Evolutionary conservation across 2,797 vertebrate genomes (phyloP).

Genomic region (Melanotaenia boesemani): DNA sequence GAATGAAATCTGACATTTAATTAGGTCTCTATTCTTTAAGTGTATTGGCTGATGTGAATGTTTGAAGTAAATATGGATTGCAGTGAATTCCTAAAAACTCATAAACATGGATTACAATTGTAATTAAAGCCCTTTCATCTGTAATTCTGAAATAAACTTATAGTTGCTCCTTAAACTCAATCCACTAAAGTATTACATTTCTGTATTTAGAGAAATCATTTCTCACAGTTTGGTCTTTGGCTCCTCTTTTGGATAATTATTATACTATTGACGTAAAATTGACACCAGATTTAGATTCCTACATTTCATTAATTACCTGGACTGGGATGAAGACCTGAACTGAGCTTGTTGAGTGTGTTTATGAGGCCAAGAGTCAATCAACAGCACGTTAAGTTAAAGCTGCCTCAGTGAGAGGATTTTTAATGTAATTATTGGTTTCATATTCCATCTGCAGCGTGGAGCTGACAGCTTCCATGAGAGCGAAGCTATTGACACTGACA

Average conservation of each 20-base stretch:
- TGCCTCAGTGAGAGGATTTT: conserved; percentile 52
- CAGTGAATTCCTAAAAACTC: conserved; percentile 30
- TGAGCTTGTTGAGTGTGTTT: conserved; percentile 6
- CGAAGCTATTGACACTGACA: conserved; percentile 48
- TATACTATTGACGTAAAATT: neutral
- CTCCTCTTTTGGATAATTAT: neutral
- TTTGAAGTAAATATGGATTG: conserved; percentile 25
- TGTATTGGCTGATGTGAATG: conserved; percentile 46
- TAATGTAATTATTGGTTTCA: conserved; percentile 73
- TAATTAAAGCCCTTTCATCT: conserved; percentile 25
- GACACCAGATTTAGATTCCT: neutral
- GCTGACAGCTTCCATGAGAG: conserved; percentile 61
- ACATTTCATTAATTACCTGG: neutral
- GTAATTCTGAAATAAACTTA: conserved; percentile 5
- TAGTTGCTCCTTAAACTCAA: conserved; percentile 11
- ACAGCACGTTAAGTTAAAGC: conserved; percentile 59
- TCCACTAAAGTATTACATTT: neutral
- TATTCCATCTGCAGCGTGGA: conserved; percentile 67
- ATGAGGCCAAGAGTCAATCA: conserved; percentile 63
- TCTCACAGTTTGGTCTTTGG: neutral
- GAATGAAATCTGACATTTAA: conserved; percentile 40
- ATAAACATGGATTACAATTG: conserved; percentile 22
- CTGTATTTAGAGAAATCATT: neutral
- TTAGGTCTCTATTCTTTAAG: conserved; percentile 49
- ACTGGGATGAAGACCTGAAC: conserved; percentile 21